A percentile compares a stretch with the other conserved stretches of the same genome.
Evolutionary conservation across 2,797 vertebrate genomes (phyloP).

Genomic region (Staurois parvus): DNA sequence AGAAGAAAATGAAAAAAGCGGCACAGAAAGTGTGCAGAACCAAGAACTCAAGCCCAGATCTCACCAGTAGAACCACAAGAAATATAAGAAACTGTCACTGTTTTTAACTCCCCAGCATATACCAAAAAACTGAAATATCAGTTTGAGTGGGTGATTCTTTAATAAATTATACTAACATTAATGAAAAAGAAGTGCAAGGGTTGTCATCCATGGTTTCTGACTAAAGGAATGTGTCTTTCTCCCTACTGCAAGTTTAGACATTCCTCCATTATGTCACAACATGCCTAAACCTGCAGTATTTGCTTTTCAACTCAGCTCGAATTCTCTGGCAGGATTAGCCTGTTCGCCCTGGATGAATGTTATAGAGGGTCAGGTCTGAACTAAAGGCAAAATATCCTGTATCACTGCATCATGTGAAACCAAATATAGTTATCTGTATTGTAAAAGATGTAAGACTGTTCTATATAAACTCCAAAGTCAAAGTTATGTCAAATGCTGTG

Average conservation of each 20-base stretch:
- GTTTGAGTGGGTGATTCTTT: too few relatives aligned
- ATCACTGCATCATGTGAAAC: too few relatives aligned
- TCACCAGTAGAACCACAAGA: too few relatives aligned
- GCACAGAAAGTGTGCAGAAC: too few relatives aligned
- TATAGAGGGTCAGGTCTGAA: not conserved
- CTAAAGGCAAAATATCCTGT: not conserved
- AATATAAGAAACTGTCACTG: too few relatives aligned
- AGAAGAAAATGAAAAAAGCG: too few relatives aligned
- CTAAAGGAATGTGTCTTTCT: not conserved
- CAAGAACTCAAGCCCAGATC: too few relatives aligned
- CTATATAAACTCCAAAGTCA: not conserved
- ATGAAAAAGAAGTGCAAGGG: not conserved
- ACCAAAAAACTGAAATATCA: too few relatives aligned
- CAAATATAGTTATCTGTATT: too few relatives aligned
- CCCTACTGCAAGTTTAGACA: not conserved
- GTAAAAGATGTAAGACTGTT: not conserved
- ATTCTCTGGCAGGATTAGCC: constrained; percentile 67
- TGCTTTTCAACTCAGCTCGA: not conserved
- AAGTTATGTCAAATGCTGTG: too few relatives aligned
- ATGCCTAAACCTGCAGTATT: constrained; percentile 11
- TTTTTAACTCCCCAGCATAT: too few relatives aligned
- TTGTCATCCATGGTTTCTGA: not conserved
- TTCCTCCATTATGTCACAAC: constrained; percentile 24
- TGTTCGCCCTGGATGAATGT: constrained; percentile 18
- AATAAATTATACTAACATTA: too few relatives aligned